Conservation (phyloP, 2,113 vertebrate species). For the Gasterosteus aculeatus region DNA sequence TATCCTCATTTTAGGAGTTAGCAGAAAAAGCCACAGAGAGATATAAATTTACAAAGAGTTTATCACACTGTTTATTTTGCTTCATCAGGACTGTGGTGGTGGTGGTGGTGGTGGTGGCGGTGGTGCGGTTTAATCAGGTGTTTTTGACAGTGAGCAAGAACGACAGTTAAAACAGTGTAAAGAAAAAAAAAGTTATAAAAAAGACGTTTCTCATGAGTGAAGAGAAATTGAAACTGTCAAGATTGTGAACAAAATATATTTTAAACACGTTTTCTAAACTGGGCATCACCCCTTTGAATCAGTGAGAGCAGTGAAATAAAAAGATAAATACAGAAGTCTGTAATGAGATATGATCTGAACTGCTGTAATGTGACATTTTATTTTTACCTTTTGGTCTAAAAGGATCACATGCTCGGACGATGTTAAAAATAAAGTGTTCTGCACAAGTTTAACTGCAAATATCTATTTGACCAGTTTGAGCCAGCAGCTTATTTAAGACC, state of each 20-base stretch:
- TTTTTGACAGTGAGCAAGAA: background rate
- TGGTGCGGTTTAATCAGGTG: background rate
- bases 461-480: background rate
- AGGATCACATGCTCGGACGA: background rate
- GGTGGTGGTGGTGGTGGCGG: too few species aligned
- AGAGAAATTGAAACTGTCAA: background rate
- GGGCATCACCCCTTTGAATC: background rate
- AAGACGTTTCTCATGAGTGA: background rate
- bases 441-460: background rate
- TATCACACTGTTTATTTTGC: background rate
- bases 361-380: background rate
- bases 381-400: background rate
- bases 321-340: background rate
- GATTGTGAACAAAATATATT: background rate
- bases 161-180: background rate
- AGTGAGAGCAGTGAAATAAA: background rate
- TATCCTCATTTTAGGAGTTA: background rate
- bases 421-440: background rate
- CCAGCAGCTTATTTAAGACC: background rate
- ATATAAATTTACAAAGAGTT: background rate
- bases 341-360: background rate
- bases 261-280: background rate
- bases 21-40: too few species aligned
- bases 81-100: background rate
- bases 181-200: background rate